phyloP scores from a whole-genome alignment of 1,140 invertebrate species.

The Trichoplusia ni region DNA sequence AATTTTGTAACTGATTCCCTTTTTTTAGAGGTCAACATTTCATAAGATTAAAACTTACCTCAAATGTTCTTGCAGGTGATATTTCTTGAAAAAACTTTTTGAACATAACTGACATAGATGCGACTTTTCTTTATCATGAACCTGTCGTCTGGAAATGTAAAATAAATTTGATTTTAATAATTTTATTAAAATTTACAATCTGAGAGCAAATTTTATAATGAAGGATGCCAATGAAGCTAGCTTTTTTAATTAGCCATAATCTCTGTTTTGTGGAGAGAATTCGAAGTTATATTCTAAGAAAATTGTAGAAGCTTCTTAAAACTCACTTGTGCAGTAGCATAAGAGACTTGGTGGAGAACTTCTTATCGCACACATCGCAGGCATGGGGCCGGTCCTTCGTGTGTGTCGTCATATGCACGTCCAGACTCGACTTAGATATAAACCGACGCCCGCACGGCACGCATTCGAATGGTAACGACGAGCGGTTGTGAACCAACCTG shows the following conservation, averaged over 20 bases:
- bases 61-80: conserved; percentile 63
- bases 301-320: too few relatives aligned
- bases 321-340: conserved; percentile 55
- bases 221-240: too few relatives aligned
- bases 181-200: too few relatives aligned
- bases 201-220: too few relatives aligned
- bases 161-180: conserved; percentile 7
- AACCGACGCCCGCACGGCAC: conserved; percentile 58
- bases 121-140: conserved; percentile 67
- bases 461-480: conserved; percentile 53
- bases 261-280: too few relatives aligned
- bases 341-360: conserved; percentile 44
- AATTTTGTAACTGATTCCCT: background rate
- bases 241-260: too few relatives aligned
- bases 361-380: conserved; percentile 55
- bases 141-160: conserved; percentile 55
- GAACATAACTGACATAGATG: conserved; percentile 73
- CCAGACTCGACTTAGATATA: conserved; percentile 46
- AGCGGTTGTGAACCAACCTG: conserved; percentile 48
- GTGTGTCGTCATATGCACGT: conserved; percentile 51
- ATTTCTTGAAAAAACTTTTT: conserved; percentile 72
- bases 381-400: conserved; percentile 52
- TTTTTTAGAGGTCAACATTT: too few relatives aligned
- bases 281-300: too few relatives aligned
- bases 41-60: conserved; percentile 49